Evolutionary conservation across 2,888 invertebrate genomes (phyloP).

Genomic region (Flexamia atlantica): DNA sequence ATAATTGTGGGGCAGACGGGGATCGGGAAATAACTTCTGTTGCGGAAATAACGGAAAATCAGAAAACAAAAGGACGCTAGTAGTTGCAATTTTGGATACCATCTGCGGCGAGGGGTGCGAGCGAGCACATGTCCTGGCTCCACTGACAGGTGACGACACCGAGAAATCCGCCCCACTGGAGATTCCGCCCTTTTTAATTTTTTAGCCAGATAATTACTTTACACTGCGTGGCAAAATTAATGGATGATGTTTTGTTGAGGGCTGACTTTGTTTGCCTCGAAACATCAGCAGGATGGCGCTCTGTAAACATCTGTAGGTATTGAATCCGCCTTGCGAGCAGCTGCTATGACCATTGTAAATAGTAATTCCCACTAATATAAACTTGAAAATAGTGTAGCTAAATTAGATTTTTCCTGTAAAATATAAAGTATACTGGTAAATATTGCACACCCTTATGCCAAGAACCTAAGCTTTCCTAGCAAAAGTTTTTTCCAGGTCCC

Average conservation of each 20-base stretch:
- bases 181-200: slow-evolving; percentile 48
- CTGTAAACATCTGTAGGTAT: not conserved
- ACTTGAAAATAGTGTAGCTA: too few relatives aligned
- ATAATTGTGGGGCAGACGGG: slow-evolving; percentile 38
- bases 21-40: not conserved
- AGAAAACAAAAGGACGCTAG: slow-evolving; percentile 45
- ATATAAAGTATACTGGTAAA: too few relatives aligned
- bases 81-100: slow-evolving; percentile 34
- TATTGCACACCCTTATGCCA: too few relatives aligned
- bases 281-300: not conserved
- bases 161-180: slow-evolving; percentile 3
- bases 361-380: not conserved
- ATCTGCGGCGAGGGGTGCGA: slow-evolving; percentile 33
- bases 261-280: slow-evolving; percentile 10
- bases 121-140: slow-evolving; percentile 9
- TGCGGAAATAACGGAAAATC: slow-evolving; percentile 51
- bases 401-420: too few relatives aligned
- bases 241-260: slow-evolving; percentile 21
- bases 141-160: slow-evolving; percentile 11
- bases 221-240: slow-evolving; percentile 5
- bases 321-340: not conserved
- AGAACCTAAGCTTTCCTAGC: too few relatives aligned
- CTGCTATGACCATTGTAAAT: not conserved
- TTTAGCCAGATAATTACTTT: slow-evolving; percentile 11
- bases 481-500: too few relatives aligned